These are phyloP conservation scores for Bostrychus sinensis DNA, from an alignment of 2,113 vertebrate genomes.

Conservation along the genomic window DNA sequence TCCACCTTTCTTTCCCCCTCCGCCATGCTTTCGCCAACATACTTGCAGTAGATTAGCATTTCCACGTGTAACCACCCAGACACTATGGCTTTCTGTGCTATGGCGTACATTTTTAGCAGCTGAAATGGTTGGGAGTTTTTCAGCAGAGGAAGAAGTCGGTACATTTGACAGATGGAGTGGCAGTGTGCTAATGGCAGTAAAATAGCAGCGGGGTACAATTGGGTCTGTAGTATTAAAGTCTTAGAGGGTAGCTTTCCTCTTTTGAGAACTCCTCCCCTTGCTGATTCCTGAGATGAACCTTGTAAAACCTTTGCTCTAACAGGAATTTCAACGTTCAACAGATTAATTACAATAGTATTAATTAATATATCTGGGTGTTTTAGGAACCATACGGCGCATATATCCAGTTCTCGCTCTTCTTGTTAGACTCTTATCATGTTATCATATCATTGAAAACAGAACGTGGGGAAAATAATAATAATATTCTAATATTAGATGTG, in stretches of 20 bases:
- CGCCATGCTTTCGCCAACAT: slow-evolving; percentile 39
- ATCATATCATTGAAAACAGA: too few species aligned
- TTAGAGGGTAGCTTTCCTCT: background rate
- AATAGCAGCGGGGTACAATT: slow-evolving; percentile 39
- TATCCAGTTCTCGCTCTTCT: too few species aligned
- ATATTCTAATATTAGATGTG: too few species aligned
- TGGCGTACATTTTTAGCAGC: background rate
- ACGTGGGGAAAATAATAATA: too few species aligned
- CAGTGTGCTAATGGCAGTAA: slow-evolving; percentile 54
- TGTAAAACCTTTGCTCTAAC: slow-evolving; percentile 20
- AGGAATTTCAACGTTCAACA: too few species aligned
- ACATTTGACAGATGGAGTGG: slow-evolving; percentile 61
- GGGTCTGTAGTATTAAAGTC: slow-evolving; percentile 4
- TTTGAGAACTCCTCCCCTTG: background rate
- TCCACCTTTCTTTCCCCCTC: slow-evolving; percentile 60
- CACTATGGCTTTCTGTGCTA: background rate
- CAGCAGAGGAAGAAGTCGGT: slow-evolving; percentile 33
- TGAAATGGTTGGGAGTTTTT: slow-evolving; percentile 19
- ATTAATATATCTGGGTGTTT: too few species aligned
- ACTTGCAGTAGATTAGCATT: slow-evolving; percentile 47
- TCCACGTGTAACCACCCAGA: slow-evolving; percentile 16
- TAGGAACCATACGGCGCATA: too few species aligned
- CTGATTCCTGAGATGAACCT: background rate
- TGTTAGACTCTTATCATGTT: too few species aligned
- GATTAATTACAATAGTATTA: too few species aligned